Conservation (phyloP, 2,113 vertebrate genomes). For the Lamprotornis superbus region DNA sequence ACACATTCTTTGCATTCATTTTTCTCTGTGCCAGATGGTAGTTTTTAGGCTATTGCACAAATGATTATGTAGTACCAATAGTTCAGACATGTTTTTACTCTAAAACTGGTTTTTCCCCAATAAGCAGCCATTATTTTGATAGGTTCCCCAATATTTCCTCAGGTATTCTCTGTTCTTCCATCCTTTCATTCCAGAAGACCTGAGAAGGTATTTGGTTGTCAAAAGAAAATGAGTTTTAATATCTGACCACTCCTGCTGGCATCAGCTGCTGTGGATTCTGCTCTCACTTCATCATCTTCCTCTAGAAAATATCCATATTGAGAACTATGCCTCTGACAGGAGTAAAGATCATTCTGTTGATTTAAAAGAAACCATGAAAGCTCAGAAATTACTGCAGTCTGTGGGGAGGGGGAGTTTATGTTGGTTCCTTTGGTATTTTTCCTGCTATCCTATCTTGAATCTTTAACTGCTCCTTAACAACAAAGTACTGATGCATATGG, state of each 20-base stretch:
- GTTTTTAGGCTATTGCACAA: not conserved
- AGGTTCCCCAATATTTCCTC: not conserved
- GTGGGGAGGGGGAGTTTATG: accelerated
- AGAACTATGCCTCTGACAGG: not conserved
- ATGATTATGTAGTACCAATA: not conserved
- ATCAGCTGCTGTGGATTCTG: not conserved
- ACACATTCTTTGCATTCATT: not conserved
- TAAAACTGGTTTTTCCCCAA: accelerated
- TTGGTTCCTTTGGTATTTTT: not conserved
- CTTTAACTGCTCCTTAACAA: not conserved
- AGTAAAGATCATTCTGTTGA: not conserved
- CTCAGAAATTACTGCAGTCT: not conserved
- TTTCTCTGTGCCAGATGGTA: not conserved
- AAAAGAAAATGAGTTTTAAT: not conserved
- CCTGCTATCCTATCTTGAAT: not conserved
- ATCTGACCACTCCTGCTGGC: not conserved
- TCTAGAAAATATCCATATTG: not conserved
- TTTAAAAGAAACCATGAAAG: not conserved
- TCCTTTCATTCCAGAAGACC: not conserved
- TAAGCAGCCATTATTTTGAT: not conserved
- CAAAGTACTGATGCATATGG: accelerated
- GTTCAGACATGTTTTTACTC: not conserved
- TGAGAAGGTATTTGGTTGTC: not conserved
- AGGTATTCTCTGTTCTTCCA: not conserved
- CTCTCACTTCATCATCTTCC: not conserved